phyloP scores from a whole-genome alignment of 2,113 vertebrate species.

The Malurus melanocephalus region DNA sequence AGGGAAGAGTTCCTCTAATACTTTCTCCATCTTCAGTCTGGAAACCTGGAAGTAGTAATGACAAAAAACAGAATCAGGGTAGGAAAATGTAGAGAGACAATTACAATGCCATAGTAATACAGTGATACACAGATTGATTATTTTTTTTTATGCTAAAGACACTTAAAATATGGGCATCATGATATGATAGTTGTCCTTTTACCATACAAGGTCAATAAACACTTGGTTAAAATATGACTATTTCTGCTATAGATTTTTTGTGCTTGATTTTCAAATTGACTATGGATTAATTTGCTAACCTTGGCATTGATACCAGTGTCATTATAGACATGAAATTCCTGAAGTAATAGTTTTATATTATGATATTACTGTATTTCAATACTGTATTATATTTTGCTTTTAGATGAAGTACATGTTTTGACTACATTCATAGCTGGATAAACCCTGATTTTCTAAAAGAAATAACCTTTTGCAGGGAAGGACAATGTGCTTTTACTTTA shows the following conservation, averaged over 20 bases:
- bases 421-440: background rate
- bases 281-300: background rate
- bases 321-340: background rate
- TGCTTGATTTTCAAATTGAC: background rate
- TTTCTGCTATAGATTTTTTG: background rate
- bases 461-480: background rate
- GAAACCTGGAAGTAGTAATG: background rate
- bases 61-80: background rate
- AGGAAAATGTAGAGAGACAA: background rate
- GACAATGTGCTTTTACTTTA: background rate
- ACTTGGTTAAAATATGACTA: background rate
- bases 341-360: background rate
- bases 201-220: background rate
- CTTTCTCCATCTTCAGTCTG: background rate
- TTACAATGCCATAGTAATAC: background rate
- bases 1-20: background rate
- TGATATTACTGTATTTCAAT: background rate
- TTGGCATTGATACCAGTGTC: background rate
- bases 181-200: background rate
- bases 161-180: background rate
- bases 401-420: background rate
- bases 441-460: background rate
- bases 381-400: background rate
- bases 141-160: background rate
- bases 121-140: background rate